phyloP scores from a whole-genome alignment of 2,797 vertebrate species.

The Pangasius krempfi region DNA sequence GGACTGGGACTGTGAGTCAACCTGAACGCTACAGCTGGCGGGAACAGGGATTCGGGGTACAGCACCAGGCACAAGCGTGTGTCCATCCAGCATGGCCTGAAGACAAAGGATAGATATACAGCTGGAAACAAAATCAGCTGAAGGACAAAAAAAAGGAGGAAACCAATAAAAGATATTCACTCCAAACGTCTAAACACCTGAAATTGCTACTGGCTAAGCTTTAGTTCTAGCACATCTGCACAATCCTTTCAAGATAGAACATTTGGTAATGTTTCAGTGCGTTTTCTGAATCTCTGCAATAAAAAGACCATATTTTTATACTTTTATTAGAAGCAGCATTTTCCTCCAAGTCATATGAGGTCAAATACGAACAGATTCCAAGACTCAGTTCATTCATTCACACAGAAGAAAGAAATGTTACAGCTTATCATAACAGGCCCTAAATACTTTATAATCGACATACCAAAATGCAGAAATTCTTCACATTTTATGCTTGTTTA shows the following conservation, averaged over 20 bases:
- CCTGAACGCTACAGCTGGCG: constrained; percentile 64
- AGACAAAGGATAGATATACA: constrained; percentile 14
- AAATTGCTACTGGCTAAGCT: constrained; percentile 16
- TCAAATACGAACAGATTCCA: constrained; percentile 63
- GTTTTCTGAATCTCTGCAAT: constrained; percentile 27
- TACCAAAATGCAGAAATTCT: constrained; percentile 69
- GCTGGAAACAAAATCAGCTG: not conserved
- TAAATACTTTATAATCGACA: constrained; percentile 66
- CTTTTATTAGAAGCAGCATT: constrained; percentile 57
- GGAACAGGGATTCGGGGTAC: constrained; percentile 63
- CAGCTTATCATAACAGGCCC: constrained; percentile 71
- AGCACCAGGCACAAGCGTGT: constrained; percentile 58
- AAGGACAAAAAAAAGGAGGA: not conserved
- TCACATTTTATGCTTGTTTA: constrained; percentile 76
- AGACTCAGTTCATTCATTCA: constrained; percentile 65
- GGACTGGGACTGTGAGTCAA: constrained; percentile 67
- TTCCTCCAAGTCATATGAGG: constrained; percentile 62
- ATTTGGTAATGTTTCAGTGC: constrained; percentile 33
- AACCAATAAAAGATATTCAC: constrained; percentile 6
- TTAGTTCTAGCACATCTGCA: constrained; percentile 22
- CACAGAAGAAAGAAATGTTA: constrained; percentile 69
- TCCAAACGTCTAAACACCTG: not conserved
- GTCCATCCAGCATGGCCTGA: constrained; percentile 79
- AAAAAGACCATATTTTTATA: constrained; percentile 46
- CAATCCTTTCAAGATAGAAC: constrained; percentile 1